Evolutionary conservation across 2,888 invertebrate species (phyloP).

Genomic region (Troides helena): DNA sequence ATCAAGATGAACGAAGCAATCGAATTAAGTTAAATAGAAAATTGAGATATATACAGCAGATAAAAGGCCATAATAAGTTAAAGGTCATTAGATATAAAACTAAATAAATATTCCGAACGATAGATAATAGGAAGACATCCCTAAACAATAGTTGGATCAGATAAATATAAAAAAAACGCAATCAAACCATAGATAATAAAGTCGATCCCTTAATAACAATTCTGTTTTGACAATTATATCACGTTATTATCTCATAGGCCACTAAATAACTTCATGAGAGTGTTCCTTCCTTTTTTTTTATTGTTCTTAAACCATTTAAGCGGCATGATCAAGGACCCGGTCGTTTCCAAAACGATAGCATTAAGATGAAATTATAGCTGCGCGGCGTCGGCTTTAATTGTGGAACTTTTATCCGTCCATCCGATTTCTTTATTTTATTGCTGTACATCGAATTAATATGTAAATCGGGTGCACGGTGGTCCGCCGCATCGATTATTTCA

Average conservation of each 20-base stretch:
- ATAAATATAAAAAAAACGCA: too few species aligned
- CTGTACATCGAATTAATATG: constrained; percentile 77
- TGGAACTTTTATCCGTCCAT: constrained; percentile 58
- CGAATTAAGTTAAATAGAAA: too few species aligned
- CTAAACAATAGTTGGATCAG: too few species aligned
- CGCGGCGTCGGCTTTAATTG: constrained; percentile 68
- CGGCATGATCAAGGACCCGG: constrained; percentile 42
- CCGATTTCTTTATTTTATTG: constrained; percentile 78
- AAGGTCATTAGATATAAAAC: too few species aligned
- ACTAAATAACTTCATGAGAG: constrained; percentile 41
- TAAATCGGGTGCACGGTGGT: constrained; percentile 75
- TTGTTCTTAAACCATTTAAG: constrained; percentile 50
- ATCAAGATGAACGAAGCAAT: too few species aligned
- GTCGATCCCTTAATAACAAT: constrained; percentile 26
- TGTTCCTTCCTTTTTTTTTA: constrained; percentile 25
- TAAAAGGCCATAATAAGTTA: too few species aligned
- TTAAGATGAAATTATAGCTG: constrained; percentile 69
- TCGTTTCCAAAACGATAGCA: constrained; percentile 50
- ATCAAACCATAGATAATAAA: constrained; percentile 1
- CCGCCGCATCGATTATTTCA: constrained; percentile 43
- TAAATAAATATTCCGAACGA: too few species aligned
- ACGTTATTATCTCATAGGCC: constrained; percentile 33
- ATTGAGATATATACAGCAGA: too few species aligned
- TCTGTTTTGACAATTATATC: constrained; percentile 40
- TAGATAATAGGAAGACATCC: too few species aligned